phyloP scores from a whole-genome alignment of 2,888 invertebrate species.

The Andrena fulva region DNA sequence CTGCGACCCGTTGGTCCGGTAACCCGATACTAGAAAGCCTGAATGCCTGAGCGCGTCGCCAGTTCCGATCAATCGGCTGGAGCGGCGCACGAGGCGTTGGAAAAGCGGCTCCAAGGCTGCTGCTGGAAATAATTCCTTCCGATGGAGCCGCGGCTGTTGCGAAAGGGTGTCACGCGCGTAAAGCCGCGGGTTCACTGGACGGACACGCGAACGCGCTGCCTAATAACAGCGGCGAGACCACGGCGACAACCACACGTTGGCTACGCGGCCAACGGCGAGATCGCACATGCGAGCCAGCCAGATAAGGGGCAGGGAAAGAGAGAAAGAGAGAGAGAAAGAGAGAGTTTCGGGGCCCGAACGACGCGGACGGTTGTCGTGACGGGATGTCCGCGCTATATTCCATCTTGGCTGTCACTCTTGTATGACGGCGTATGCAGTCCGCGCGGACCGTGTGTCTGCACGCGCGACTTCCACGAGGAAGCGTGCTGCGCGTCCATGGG shows the following conservation, averaged over 20 bases:
- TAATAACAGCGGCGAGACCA: constrained; percentile 75
- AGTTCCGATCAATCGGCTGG: constrained; percentile 26
- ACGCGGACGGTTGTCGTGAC: constrained; percentile 74
- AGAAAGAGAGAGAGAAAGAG: constrained; percentile 20
- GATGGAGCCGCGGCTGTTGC: constrained; percentile 30
- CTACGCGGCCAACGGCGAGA: constrained; percentile 64
- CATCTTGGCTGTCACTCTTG: constrained; percentile 59
- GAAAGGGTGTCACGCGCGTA: constrained; percentile 56
- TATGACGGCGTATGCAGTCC: constrained; percentile 57
- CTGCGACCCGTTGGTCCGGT: background rate
- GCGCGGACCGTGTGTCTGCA: constrained; percentile 5
- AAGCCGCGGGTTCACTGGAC: constrained; percentile 72
- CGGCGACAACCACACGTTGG: constrained; percentile 31
- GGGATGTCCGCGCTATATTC: constrained; percentile 74
- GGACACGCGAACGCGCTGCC: constrained; percentile 78
- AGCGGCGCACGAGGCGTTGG: constrained; percentile 8
- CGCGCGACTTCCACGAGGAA: constrained; percentile 6
- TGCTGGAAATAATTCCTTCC: constrained; percentile 61
- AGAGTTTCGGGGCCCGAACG: constrained; percentile 68
- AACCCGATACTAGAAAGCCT: constrained; percentile 35
- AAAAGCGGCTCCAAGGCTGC: constrained; percentile 15
- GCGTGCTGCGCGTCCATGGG: constrained; percentile 14
- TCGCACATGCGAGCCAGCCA: constrained; percentile 78
- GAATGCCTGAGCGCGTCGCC: constrained; percentile 31
- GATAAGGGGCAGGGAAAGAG: constrained; percentile 70